Percentiles rank a stretch among this genome's conserved stretches.
Conservation (phyloP, 2,113 vertebrate species). For the Furnarius figulus region DNA sequence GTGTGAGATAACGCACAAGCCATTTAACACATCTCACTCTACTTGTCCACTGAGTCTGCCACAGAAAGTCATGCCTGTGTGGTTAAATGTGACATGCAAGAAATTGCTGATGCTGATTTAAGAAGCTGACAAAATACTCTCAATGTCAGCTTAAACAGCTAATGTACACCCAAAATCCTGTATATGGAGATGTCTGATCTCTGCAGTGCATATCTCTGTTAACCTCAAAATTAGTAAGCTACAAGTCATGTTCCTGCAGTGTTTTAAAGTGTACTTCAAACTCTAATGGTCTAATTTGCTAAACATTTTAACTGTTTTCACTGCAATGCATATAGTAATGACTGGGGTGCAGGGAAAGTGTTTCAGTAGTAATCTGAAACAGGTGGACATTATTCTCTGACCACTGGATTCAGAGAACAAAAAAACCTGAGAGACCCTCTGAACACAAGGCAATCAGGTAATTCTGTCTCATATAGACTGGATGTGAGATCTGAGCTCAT, state of each 20-base stretch:
- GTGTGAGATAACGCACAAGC: neutral
- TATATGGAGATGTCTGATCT: neutral
- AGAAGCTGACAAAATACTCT: neutral
- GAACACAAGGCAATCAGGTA: neutral
- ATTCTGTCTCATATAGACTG: neutral
- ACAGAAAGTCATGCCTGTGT: neutral
- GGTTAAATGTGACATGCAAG: neutral
- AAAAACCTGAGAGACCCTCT: neutral
- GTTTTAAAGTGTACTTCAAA: neutral
- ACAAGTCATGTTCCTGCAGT: neutral
- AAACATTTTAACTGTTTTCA: neutral
- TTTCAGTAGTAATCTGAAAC: neutral
- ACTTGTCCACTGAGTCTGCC: neutral
- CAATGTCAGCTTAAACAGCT: neutral
- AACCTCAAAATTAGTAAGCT: neutral
- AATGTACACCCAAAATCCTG: neutral
- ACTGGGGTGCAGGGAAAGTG: neutral
- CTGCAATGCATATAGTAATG: neutral
- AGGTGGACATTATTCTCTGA: neutral
- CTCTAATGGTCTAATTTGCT: neutral
- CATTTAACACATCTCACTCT: neutral
- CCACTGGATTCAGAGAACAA: neutral
- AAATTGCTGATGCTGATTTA: neutral
- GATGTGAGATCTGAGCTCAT: neutral
- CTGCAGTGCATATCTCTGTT: neutral